Conservation (phyloP, 2,888 invertebrate genomes). For the Stenolophus ochropezus region DNA sequence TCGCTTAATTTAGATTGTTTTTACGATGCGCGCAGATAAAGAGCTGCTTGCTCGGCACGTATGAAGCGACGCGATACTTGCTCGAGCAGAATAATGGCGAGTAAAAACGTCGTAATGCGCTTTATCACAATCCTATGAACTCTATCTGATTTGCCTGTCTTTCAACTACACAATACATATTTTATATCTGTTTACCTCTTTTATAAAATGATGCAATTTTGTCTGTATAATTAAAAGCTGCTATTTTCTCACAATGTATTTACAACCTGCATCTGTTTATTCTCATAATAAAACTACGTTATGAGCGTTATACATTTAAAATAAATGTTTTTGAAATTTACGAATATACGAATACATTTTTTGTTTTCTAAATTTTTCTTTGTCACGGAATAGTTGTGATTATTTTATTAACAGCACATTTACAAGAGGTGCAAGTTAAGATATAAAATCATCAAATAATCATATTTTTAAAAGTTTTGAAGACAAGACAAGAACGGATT, state of each 20-base stretch:
- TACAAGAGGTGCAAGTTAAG: no score
- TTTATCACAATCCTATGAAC: neutral
- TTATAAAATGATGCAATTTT: neutral
- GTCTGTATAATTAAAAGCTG: neutral
- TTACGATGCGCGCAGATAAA: slow-evolving; percentile 15
- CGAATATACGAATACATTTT: no score
- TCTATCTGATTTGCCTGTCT: neutral
- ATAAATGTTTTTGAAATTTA: no score
- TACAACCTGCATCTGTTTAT: neutral
- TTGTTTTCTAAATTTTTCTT: no score
- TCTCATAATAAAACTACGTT: neutral
- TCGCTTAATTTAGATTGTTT: slow-evolving; percentile 54
- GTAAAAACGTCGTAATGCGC: neutral
- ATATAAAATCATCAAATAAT: no score
- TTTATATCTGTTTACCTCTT: neutral
- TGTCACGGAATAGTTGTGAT: no score
- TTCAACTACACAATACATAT: neutral
- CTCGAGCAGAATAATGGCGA: neutral
- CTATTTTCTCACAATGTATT: neutral
- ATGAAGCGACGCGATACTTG: neutral
- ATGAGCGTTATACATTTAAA: no score
- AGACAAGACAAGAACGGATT: no score
- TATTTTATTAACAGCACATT: no score
- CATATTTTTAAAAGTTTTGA: no score
- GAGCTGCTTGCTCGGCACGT: neutral